Conservation (phyloP, 2,797 vertebrate species). For the Onychomys arenicola region DNA sequence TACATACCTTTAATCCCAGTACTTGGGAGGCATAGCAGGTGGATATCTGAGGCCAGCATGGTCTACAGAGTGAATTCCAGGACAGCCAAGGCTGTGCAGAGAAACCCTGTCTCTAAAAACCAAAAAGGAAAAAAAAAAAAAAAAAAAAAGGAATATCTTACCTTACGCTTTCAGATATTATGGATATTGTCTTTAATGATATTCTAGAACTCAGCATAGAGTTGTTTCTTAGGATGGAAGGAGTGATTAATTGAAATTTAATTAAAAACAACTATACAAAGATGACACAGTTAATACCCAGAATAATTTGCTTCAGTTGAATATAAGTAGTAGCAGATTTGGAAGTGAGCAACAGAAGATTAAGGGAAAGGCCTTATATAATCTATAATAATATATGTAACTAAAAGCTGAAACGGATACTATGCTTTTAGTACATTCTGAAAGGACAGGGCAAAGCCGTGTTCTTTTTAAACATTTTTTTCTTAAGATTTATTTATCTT, state of each 20-base stretch:
- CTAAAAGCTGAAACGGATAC: not conserved
- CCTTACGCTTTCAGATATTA: not conserved
- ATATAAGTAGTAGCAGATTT: not conserved
- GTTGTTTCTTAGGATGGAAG: not conserved
- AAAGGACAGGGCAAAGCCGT: not conserved
- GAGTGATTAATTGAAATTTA: conserved; percentile 21
- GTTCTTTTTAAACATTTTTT: not conserved
- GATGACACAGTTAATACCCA: not conserved
- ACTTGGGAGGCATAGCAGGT: not conserved
- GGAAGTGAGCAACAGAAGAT: not conserved
- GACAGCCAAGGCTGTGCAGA: not conserved
- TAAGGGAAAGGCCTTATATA: not conserved
- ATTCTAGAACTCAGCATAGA: not conserved
- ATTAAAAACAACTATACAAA: conserved; percentile 1
- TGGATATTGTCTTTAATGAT: not conserved
- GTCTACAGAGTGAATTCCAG: not conserved
- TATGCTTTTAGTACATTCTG: not conserved
- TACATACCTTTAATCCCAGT: not conserved
- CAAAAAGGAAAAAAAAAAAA: not conserved
- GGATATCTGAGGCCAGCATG: not conserved
- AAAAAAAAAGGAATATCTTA: not conserved
- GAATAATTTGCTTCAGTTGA: conserved; percentile 23
- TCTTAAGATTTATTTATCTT: not conserved
- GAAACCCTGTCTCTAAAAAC: not conserved
- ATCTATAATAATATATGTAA: not conserved